Conservation (phyloP, 23 tunicate species). For the Styela clava region DNA sequence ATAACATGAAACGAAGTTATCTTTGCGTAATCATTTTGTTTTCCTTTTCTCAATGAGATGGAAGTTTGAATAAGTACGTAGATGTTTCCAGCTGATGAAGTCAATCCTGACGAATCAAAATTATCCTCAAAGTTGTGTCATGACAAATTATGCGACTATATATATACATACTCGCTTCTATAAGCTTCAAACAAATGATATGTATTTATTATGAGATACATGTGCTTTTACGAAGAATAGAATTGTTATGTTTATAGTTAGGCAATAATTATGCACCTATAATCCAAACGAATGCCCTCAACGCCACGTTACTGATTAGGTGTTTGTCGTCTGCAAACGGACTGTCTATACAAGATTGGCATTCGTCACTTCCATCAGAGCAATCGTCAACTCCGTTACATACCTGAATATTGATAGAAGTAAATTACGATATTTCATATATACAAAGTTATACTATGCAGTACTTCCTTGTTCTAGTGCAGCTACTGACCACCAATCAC, state of each 20-base stretch:
- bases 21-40: neutral
- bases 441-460: no score
- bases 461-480: no score
- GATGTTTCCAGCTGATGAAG: neutral
- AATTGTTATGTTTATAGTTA: neutral
- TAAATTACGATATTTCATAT: no score
- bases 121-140: neutral
- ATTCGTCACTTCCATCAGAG: slow-evolving; percentile 19
- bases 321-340: slow-evolving; percentile 17
- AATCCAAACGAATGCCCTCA: slow-evolving; percentile 7
- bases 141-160: neutral
- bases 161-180: neutral
- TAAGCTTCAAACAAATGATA: neutral
- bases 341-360: slow-evolving; percentile 12
- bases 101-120: neutral
- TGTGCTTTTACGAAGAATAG: no score
- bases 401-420: neutral
- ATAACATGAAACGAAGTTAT: slow-evolving; percentile 1
- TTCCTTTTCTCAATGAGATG: neutral
- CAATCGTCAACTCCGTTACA: slow-evolving; percentile 9
- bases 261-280: neutral
- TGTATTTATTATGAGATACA: no score
- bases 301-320: neutral
- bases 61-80: neutral
- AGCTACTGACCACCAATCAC: no score